These are phyloP conservation scores for Drosophila subpulchrella DNA, from an alignment of 1,140 invertebrate species.

Conservation along the genomic window DNA sequence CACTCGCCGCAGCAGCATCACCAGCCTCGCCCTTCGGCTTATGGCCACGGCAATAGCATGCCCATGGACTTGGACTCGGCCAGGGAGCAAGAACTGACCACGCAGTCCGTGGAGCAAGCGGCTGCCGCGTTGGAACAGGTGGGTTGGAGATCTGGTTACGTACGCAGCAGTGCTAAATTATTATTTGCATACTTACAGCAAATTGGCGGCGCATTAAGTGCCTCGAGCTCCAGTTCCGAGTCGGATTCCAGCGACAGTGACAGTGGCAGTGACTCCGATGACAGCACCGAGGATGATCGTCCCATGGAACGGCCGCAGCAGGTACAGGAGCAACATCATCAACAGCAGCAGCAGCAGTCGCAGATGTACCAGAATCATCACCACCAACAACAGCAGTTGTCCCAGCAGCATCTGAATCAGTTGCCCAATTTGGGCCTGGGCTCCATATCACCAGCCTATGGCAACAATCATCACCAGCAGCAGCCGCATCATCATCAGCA, in stretches of 20 bases:
- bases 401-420: constrained; percentile 49
- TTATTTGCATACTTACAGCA: constrained; percentile 47
- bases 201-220: constrained; percentile 76
- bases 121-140: constrained; percentile 78
- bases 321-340: constrained; percentile 4
- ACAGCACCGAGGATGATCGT: constrained; percentile 73
- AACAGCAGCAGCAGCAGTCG: constrained; percentile 36
- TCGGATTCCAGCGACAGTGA: constrained; percentile 85
- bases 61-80: constrained; percentile 61
- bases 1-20: constrained; percentile 28
- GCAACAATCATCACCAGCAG: constrained; percentile 63
- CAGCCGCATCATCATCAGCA: constrained; percentile 66
- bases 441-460: constrained; percentile 38
- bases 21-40: constrained; percentile 35
- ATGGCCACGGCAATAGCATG: constrained; percentile 62
- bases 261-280: constrained; percentile 84
- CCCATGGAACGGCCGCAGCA: constrained; percentile 26
- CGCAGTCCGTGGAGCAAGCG: constrained; percentile 70
- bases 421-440: constrained; percentile 49
- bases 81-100: constrained; percentile 55
- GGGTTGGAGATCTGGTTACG: not conserved
- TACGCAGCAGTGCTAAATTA: not conserved
- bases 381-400: constrained; percentile 66
- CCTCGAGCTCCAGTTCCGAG: constrained; percentile 80
- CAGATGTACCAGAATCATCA: constrained; percentile 62